Evolutionary conservation across 2,797 vertebrate species (phyloP), one percentile per base, ranked within the genome.

Genomic region (Mionectes olivaceus): DNA sequence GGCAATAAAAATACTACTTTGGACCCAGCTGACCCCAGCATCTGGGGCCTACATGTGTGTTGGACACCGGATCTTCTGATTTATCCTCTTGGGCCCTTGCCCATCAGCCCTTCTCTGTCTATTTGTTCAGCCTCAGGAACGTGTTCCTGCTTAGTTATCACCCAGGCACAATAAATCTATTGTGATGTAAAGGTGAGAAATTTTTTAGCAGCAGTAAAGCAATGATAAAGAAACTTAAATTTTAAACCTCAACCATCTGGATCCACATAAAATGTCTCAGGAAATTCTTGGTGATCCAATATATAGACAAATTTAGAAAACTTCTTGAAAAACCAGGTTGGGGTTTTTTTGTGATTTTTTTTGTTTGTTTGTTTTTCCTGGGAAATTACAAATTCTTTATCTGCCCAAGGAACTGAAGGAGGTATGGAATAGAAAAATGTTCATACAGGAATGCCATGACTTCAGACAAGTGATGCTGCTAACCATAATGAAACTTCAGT

Each of bases 351-450:
- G 39, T 39, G 39, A 39, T 13, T 16, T 10, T 35, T 32, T 46
- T 46, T 23, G 5, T 11, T 22, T 7, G 5, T 23, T 47, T 47
- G 64, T 19, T 83, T 76, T 89, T 15, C 33, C 37, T 70, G 80
- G 63, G 74, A 95, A 89, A 83, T 83, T 25, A 60, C 5, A 35
- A 11, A 75, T 32, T 78, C 46, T 89, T 82, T 82, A n/a, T 76
- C 63, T 81, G 46, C 18, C 49, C 12, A 59, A 69, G 59, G 44
- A 71, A 82, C 30, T 49, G 33, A 82, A 32, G 37, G 43, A 90
- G 25, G 56, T 59, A 65, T 25, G 49, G 78, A 92, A 89, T 61
- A 1, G 65, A 71, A 94, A 91, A 79, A 55, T 44, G 24, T 88
- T 94, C 4, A 2, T 55, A 50, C 3, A 27, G 47, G 35, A 87